phyloP scores from a whole-genome alignment of 1,140 invertebrate genomes.

The Oncopodura yosiiana region DNA sequence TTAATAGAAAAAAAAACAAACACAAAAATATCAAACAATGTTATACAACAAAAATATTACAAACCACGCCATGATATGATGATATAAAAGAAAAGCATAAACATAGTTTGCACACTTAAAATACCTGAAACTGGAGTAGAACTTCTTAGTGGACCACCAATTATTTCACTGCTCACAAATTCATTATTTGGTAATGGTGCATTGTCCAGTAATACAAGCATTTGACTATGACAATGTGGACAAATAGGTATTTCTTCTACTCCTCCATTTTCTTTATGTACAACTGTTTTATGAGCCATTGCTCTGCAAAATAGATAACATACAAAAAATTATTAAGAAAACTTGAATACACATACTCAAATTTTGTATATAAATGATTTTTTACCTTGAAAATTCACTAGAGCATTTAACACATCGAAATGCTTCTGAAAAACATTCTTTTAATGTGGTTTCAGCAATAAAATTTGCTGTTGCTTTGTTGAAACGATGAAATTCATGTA shows the following conservation, averaged over 20 bases:
- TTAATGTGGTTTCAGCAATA: constrained; percentile 17
- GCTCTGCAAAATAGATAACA: constrained; percentile 25
- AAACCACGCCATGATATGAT: not conserved
- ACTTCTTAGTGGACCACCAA: constrained; percentile 3
- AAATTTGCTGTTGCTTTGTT: constrained; percentile 16
- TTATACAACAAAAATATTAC: not conserved
- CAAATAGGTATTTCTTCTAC: constrained; percentile 25
- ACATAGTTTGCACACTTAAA: not conserved
- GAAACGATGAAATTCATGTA: constrained; percentile 24
- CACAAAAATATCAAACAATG: not conserved
- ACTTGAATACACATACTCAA: no score
- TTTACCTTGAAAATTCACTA: not conserved
- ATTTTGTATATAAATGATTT: no score
- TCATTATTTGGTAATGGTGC: constrained; percentile 31
- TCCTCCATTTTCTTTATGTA: constrained; percentile 17
- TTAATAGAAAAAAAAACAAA: not conserved
- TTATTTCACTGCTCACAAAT: constrained; percentile 5
- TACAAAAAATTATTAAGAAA: no score
- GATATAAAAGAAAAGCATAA: not conserved
- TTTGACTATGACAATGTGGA: constrained; percentile 23
- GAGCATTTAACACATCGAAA: constrained; percentile 26
- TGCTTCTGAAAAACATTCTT: constrained; percentile 31
- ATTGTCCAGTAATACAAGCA: constrained; percentile 18
- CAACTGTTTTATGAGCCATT: constrained; percentile 15
- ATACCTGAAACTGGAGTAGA: constrained; percentile 26